Evolutionary conservation across 1,140 invertebrate species (phyloP), one percentile per base, ranked within the genome.

Genomic region (Lucilia sericata): DNA sequence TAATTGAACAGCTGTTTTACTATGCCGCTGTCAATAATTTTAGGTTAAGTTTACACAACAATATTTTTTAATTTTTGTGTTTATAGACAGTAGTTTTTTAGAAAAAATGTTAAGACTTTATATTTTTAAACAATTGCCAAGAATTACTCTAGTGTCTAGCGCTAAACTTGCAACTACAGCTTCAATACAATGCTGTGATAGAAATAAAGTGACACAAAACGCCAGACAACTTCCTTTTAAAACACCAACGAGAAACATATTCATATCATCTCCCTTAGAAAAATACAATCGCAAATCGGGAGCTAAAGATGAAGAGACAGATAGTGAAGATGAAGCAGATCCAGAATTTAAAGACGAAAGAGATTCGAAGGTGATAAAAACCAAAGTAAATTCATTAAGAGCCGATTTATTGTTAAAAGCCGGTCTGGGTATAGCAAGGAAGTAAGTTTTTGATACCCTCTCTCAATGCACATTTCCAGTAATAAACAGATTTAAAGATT

Each of bases 401-500:
- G 91, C 94, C 4, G 95, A 96, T 92, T 87, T 90, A 0, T 86
- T 96, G 74, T 86, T 95, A 1, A 96, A 96, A 91, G 91, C 92
- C 81, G 94, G 93, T 14, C 88, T 96, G n/a, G 92, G 93, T 70
- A 92, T 95, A 82, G 92, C 94, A 36, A 93, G 95, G 88, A 95
- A 94, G 92, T 93, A 85, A 91, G 91, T 92, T 91, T 91, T 86
- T 83, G 5, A 83, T 30, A 30, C 25, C 1, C 25, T 2, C 25
- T 30, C 25, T 30, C 25, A 30, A 2, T 30, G 25, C 25, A 30
- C 25, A 30, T 1, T 2, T 30, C 3, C 25, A 30, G 25, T 30
- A 30, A 30, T 3, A 30, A 30, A 30, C 25, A 2, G 1, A 30
- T 30, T n/a, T n/a, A n/a, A n/a, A n/a, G n/a, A n/a, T n/a, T n/a